Evolutionary conservation across 2,888 invertebrate species (phyloP), one percentile per base, ranked within the genome.

Genomic region (Carpatolechia fugitivella): DNA sequence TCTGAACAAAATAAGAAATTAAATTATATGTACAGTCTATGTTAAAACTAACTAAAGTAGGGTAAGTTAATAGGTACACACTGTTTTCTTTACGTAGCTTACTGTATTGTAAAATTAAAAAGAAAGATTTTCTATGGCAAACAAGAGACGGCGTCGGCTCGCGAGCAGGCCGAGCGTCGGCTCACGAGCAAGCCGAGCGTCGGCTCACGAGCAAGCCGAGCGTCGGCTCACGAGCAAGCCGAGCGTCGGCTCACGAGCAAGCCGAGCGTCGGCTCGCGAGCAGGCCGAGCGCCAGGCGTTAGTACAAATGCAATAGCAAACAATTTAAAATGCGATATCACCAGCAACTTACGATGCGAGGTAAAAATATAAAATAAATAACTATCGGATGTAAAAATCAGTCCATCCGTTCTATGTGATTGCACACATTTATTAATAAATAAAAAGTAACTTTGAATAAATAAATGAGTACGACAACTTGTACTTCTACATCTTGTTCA

Each of bases 21-120:
- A 90, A 91, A 91, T 90, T 88, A 91, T 91, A 91, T 91, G 90
- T 91, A 91, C 91, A 91, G 90, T 90, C 90, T 89, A 90, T 89
- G 86, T 90, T 91, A 90, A 84, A 89, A 88, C 86, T 90, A 90
- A 90, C 85, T 90, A 90, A 88, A 88, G 84, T 85, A 88, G 86
- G 76, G 87, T 89, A 88, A 88, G 88, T 89, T 85, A 90, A 87
- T 87, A 87, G 89, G 87, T 89, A 89, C 90, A 90, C 86, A 85
- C 89, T 78, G 77, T 76, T 79, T 79, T 74, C 10, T 74, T 82
- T 79, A 80, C 78, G 74, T 78, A 80, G 80, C 82, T 80, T 82
- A 85, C 72, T 72, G 68, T 74, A 74, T 72, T 72, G 72, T 76
- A 72, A 75, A 72, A 72, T 63, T 69, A 67, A 63, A 63, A 65